phyloP scores from a whole-genome alignment of 2,113 vertebrate species.

The Sigmodon hispidus region DNA sequence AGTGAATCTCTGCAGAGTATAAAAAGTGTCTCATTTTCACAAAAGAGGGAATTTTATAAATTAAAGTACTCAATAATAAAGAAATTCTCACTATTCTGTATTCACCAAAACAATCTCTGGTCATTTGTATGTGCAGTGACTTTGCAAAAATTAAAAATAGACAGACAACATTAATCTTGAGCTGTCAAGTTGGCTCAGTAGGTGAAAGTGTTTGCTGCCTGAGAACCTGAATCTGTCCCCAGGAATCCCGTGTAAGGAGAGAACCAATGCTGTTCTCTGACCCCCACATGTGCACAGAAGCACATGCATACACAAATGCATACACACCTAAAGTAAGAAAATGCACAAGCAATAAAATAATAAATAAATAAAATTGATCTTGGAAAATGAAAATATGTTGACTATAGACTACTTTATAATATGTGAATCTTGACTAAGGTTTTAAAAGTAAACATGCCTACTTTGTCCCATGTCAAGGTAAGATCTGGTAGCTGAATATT shows the following conservation, averaged over 20 bases:
- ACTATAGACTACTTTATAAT: neutral
- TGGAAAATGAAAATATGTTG: neutral
- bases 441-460: neutral
- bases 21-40: neutral
- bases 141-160: neutral
- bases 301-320: neutral
- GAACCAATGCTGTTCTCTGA: neutral
- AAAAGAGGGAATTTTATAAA: neutral
- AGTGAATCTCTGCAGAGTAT: neutral
- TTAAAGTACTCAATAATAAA: neutral
- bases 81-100: neutral
- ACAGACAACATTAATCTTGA: neutral
- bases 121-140: neutral
- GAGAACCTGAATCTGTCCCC: neutral
- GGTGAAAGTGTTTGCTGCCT: neutral
- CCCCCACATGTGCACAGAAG: neutral
- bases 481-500: neutral
- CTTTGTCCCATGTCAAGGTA: neutral
- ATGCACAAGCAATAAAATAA: neutral
- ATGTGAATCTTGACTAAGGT: neutral
- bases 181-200: neutral
- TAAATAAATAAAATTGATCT: neutral
- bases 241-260: neutral
- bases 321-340: neutral
- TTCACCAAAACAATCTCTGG: neutral